Conservation (phyloP, 2,113 vertebrate genomes). For the Beaufortia kweichowensis region DNA sequence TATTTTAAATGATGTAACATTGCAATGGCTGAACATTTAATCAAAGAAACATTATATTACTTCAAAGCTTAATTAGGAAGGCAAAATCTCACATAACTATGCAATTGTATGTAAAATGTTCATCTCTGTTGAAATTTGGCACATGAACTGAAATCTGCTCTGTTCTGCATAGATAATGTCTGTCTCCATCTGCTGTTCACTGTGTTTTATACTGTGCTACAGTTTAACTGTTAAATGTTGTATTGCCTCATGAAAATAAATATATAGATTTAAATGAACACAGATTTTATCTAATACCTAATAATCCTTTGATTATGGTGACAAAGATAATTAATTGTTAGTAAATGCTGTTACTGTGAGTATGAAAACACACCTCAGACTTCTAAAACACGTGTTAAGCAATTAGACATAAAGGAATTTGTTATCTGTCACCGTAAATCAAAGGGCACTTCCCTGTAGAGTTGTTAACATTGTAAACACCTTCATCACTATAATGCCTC, state of each 20-base stretch:
- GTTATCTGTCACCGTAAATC: neutral
- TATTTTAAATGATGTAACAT: neutral
- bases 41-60: neutral
- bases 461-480: too few species aligned
- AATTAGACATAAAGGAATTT: neutral
- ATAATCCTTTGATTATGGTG: too few species aligned
- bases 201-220: neutral
- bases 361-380: too few species aligned
- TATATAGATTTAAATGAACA: too few species aligned
- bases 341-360: too few species aligned
- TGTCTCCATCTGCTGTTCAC: constrained; percentile 27
- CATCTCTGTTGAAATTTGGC: neutral
- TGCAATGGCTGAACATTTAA: neutral
- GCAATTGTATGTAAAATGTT: neutral
- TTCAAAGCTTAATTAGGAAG: neutral
- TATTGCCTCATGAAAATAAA: too few species aligned
- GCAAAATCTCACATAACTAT: neutral
- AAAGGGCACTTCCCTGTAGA: neutral
- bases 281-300: too few species aligned
- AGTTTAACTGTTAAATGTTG: neutral
- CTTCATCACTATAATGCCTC: neutral
- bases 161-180: neutral
- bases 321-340: too few species aligned
- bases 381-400: too few species aligned
- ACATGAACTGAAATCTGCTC: too few species aligned